phyloP scores from a whole-genome alignment of 2,797 vertebrate species.

The Hydrocynus forskahlii region DNA sequence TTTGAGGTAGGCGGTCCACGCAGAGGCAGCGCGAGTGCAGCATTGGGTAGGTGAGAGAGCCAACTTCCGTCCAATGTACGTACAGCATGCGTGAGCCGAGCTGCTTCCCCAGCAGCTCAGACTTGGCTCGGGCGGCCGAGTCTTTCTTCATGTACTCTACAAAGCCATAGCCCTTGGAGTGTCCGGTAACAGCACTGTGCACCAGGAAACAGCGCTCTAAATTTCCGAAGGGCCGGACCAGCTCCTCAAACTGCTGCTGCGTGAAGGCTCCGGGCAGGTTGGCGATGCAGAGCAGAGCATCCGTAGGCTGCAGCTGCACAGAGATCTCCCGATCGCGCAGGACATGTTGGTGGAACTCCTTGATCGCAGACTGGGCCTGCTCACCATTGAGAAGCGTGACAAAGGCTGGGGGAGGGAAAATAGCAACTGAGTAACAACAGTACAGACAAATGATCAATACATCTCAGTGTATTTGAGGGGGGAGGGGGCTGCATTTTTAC shows the following conservation, averaged over 20 bases:
- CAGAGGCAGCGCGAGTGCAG: conserved; percentile 90
- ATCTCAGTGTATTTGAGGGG: background rate
- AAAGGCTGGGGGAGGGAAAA: conserved; percentile 73
- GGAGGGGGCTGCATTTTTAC: no score
- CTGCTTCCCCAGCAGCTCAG: conserved; percentile 89
- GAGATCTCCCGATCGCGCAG: conserved; percentile 89
- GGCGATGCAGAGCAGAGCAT: conserved; percentile 90
- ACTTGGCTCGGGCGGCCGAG: conserved; percentile 90
- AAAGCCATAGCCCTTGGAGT: conserved; percentile 94
- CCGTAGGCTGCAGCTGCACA: conserved; percentile 92
- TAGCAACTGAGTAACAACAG: background rate
- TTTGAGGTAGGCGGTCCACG: conserved; percentile 84
- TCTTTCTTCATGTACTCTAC: conserved; percentile 98
- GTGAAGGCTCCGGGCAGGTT: conserved; percentile 87
- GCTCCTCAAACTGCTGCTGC: conserved; percentile 92
- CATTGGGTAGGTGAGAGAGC: conserved; percentile 82
- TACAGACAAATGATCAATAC: background rate
- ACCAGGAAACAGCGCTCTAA: conserved; percentile 93
- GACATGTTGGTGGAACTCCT: conserved; percentile 82
- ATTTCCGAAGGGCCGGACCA: conserved; percentile 91
- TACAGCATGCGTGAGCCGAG: conserved; percentile 90
- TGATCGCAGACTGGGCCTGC: conserved; percentile 89
- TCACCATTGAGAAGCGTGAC: conserved; percentile 90
- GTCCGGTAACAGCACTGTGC: conserved; percentile 83
- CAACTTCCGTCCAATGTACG: conserved; percentile 93